Evolutionary conservation across 1,140 invertebrate genomes (phyloP).

Genomic region (Drosophila tristis): DNA sequence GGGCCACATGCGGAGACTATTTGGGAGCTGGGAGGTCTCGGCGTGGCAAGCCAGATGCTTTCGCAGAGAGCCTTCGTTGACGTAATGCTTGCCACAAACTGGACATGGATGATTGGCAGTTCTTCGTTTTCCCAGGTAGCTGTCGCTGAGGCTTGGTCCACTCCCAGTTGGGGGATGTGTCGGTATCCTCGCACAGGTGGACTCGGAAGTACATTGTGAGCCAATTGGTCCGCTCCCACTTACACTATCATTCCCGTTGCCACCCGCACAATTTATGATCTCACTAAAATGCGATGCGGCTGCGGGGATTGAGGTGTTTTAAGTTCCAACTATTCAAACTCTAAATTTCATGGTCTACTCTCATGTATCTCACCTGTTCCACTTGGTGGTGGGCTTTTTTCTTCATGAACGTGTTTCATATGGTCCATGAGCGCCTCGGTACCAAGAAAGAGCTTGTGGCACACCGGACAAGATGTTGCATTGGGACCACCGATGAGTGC

Average conservation of each 20-base stretch:
- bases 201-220: slow-evolving; percentile 43
- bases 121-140: slow-evolving; percentile 94
- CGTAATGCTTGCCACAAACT: slow-evolving; percentile 97
- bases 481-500: slow-evolving; percentile 95
- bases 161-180: slow-evolving; percentile 13
- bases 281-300: slow-evolving; percentile 52
- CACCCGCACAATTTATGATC: slow-evolving; percentile 14
- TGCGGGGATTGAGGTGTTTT: neutral
- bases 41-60: slow-evolving; percentile 97
- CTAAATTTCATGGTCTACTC: neutral
- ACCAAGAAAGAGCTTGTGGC: slow-evolving; percentile 96
- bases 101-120: slow-evolving; percentile 97
- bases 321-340: neutral
- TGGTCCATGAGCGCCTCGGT: slow-evolving; percentile 96
- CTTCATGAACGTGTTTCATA: slow-evolving; percentile 97
- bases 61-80: slow-evolving; percentile 95
- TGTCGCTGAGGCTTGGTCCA: slow-evolving; percentile 85
- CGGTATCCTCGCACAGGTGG: slow-evolving; percentile 39
- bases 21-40: slow-evolving; percentile 94
- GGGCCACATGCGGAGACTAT: slow-evolving; percentile 95
- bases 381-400: slow-evolving; percentile 90
- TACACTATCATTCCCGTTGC: slow-evolving; percentile 22
- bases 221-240: slow-evolving; percentile 11
- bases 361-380: slow-evolving; percentile 92
- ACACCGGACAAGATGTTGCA: slow-evolving; percentile 94